Evolutionary conservation across 2,797 vertebrate species (phyloP).

Genomic region (Cercopithecus diana): DNA sequence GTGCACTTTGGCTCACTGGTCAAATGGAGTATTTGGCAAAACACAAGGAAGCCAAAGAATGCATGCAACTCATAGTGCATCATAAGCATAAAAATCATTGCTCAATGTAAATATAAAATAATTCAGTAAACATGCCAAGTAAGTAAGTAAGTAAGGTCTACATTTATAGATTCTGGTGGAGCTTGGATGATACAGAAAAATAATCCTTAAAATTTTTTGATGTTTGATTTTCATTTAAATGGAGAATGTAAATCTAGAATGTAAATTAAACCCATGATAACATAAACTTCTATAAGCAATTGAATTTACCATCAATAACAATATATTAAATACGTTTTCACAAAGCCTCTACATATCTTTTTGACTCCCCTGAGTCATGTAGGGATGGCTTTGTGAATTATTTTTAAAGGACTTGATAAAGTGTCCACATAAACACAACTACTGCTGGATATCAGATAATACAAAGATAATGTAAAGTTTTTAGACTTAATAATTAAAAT

Average conservation of each 20-base stretch:
- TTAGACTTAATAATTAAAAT: not conserved
- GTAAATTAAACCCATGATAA: not conserved
- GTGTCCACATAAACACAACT: not conserved
- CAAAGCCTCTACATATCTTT: not conserved
- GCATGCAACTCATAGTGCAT: not conserved
- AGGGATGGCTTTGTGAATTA: not conserved
- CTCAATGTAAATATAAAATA: not conserved
- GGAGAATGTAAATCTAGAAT: not conserved
- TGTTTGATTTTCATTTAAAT: not conserved
- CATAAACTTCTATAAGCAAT: not conserved
- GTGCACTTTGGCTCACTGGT: constrained; percentile 21
- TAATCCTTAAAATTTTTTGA: not conserved
- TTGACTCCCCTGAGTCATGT: not conserved
- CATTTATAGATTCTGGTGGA: not conserved
- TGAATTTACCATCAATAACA: not conserved
- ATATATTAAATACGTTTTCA: not conserved
- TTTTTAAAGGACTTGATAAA: not conserved
- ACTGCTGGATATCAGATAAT: not conserved
- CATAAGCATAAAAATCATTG: constrained; percentile 19
- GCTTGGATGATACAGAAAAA: not conserved
- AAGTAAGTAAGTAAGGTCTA: not conserved
- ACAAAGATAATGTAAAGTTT: not conserved
- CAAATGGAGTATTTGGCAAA: constrained; percentile 58
- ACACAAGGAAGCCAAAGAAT: constrained; percentile 38
- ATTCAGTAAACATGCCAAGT: not conserved